Evolutionary conservation across 2,113 vertebrate species (phyloP), one percentile per base, ranked within the genome.

Genomic region (Actenoides hombroni): DNA sequence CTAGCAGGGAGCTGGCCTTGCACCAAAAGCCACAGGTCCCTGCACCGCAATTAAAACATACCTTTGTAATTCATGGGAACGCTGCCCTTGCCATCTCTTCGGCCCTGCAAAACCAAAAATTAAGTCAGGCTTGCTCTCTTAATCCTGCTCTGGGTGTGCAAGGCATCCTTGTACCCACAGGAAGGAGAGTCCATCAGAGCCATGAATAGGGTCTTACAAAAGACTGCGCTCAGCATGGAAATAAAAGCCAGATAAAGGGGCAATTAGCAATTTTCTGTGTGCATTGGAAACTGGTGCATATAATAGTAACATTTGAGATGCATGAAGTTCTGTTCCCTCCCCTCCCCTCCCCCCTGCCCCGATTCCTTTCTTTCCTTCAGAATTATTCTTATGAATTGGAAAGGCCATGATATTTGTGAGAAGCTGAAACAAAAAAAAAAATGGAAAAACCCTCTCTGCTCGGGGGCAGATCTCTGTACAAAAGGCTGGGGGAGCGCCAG

Each of bases 371-470:
- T 96, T 94, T 94, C 86, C 94, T 91, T 90, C 63, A 86, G 63
- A 71, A 73, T 92, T 94, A 78, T 92, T 92, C 88, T 74, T 70
- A 67, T 88, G 91, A 92, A 94, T 94, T 1, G 26, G 84, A 97
- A 97, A 93, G 88, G 81, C 92, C 81, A 35, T 92, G 92, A 82
- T 94, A 96, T 96, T 97, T 96, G 88, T 87, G 44, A 86, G 46
- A 77, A 93, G 67, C 79, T 94, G 35, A 2, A 54, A 16, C 44
- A 57, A 51, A 48, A 53, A 26, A 35, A 25, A 70, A 40, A 46
- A 49, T 46, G 29, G 31, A 54, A 88, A 65, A 46, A 1, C 12
- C 17, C 15, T 23, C 29, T 25, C 16, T 61, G 73, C 86, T 86
- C 2, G 11, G 74, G 86, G 90, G 83, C 81, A 87, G 90, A 56